Evolutionary conservation across 2,888 invertebrate genomes (phyloP).

Genomic region (Scaeva pyrastri): DNA sequence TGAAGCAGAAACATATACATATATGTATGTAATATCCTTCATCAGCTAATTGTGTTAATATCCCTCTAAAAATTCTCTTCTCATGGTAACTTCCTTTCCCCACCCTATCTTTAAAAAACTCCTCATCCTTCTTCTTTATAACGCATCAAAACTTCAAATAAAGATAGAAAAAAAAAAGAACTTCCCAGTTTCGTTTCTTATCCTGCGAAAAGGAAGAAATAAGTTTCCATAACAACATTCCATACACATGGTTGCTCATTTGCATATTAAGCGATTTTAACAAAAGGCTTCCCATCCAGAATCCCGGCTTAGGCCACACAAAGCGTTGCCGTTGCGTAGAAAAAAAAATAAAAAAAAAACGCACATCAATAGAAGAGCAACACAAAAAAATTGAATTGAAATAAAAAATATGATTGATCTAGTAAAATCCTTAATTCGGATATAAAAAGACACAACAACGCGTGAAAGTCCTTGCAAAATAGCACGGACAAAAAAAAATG

Average conservation of each 20-base stretch:
- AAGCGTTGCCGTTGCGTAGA: constrained; percentile 27
- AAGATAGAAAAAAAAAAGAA: too few relatives aligned
- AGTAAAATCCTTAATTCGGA: constrained; percentile 71
- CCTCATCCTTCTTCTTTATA: neutral
- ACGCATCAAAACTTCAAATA: constrained; percentile 7
- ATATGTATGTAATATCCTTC: too few relatives aligned
- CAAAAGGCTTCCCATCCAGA: constrained; percentile 59
- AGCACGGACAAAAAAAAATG: neutral
- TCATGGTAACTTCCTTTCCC: neutral
- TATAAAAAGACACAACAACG: constrained; percentile 70
- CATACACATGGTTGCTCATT: constrained; percentile 71
- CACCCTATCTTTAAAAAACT: neutral
- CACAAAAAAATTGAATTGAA: neutral
- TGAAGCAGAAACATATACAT: too few relatives aligned
- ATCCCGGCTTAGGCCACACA: constrained; percentile 62
- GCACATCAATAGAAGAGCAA: constrained; percentile 49
- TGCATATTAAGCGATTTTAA: constrained; percentile 71
- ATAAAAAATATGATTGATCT: constrained; percentile 72
- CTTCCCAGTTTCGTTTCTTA: constrained; percentile 11
- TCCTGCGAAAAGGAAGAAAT: constrained; percentile 26
- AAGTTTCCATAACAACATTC: constrained; percentile 61
- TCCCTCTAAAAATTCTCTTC: neutral
- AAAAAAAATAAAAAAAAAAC: constrained; percentile 32
- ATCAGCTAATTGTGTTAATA: constrained; percentile 12
- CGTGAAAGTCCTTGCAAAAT: constrained; percentile 61